Evolutionary conservation across 2,888 invertebrate species (phyloP).

Genomic region (Esperia sulphurella): DNA sequence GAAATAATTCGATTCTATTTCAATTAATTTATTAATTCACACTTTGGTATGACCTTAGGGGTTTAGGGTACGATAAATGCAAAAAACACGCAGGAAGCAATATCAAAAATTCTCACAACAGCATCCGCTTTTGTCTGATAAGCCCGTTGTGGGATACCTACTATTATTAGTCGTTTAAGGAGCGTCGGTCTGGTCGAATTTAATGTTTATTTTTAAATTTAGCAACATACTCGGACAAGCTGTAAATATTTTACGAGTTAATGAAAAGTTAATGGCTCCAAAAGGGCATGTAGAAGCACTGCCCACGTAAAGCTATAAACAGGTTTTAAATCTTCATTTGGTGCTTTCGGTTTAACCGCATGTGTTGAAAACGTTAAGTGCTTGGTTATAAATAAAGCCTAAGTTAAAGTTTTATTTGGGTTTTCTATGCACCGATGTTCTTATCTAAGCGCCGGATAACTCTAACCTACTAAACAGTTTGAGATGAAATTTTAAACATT

Average conservation of each 20-base stretch:
- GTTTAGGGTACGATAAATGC: too few relatives aligned
- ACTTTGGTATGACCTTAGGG: too few relatives aligned
- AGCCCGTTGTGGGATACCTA: background rate
- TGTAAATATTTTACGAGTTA: background rate
- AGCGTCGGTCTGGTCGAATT: background rate
- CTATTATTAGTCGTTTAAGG: background rate
- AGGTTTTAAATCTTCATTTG: background rate
- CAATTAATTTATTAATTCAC: too few relatives aligned
- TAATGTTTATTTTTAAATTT: conserved; percentile 1
- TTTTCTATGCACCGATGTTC: too few relatives aligned
- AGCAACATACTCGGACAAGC: background rate
- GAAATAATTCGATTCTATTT: too few relatives aligned
- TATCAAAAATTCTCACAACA: background rate
- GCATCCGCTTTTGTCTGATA: background rate
- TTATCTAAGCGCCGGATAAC: too few relatives aligned
- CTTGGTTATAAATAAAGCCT: background rate
- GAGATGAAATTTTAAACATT: too few relatives aligned
- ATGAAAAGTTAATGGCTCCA: conserved; percentile 2
- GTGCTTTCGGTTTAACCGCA: background rate
- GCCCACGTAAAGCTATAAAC: background rate
- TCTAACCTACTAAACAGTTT: too few relatives aligned
- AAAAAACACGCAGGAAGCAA: background rate
- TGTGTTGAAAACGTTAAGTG: background rate
- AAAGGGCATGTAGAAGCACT: background rate
- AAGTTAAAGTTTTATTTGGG: too few relatives aligned